phyloP scores from a whole-genome alignment of 1,140 invertebrate species.

The Rhysida immarginata region DNA sequence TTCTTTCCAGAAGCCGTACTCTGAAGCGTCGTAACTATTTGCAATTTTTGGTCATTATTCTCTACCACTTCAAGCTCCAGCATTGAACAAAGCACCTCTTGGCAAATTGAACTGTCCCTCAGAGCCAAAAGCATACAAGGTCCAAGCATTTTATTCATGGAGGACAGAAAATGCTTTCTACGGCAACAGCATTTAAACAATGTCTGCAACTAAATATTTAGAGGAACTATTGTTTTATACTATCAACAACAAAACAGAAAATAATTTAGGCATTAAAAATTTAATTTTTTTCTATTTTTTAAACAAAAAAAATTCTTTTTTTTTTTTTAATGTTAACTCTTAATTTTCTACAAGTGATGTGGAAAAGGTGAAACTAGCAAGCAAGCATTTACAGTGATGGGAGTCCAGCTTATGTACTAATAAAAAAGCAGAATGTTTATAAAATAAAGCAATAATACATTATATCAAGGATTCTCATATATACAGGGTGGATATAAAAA shows the following conservation, averaged over 20 bases:
- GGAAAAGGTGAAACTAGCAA: no score
- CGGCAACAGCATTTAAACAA: slow-evolving; percentile 59
- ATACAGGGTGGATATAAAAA: no score
- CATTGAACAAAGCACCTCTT: slow-evolving; percentile 61
- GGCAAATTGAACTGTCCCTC: slow-evolving; percentile 48
- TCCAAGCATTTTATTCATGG: slow-evolving; percentile 49
- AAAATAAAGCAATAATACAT: no score
- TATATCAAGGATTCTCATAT: no score
- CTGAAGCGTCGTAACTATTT: slow-evolving; percentile 65
- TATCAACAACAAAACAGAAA: background rate
- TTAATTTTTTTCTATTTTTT: background rate
- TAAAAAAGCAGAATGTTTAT: no score
- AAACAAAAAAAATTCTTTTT: no score
- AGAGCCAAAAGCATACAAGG: slow-evolving; percentile 59
- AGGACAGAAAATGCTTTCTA: slow-evolving; percentile 56
- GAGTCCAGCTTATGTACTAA: no score
- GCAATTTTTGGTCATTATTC: slow-evolving; percentile 42
- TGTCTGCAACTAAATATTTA: slow-evolving; percentile 50
- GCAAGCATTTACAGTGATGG: no score
- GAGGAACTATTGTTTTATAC: no score
- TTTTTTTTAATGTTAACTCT: no score
- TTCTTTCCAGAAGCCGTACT: slow-evolving; percentile 51
- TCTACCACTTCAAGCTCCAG: slow-evolving; percentile 58
- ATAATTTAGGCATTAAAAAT: background rate
- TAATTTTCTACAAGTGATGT: no score